Base-by-base conservation (phyloP, 1,140 invertebrate genomes). In the Pristionchus pacificus region DNA sequence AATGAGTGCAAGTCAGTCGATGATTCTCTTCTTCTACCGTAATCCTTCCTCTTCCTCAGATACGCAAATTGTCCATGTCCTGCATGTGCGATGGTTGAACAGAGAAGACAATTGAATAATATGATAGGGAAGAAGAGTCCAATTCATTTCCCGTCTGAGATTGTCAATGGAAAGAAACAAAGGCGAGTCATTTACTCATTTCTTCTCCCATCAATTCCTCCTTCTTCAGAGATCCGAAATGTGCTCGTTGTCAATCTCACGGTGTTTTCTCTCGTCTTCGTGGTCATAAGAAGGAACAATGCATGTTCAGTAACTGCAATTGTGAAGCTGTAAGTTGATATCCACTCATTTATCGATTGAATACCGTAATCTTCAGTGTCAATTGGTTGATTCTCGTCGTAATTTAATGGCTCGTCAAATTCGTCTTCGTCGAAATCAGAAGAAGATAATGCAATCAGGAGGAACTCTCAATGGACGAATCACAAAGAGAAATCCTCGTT, bases 401-500 rank as follows among this genome's bases (percentile, higher is more conserved):
- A 58, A 33, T 27, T 30, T 76, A 25, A 76, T 76, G 74, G 74
- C 74, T 25, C n/a, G 31, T 2, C 74, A 76, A 61, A 76, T 76
- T 31, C 69, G 71, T 27, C 61, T 76, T 15, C 67, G 74, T 10
- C 55, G 74, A 32, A 29, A 38, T 32, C 74, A 76, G 49, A 66
- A 76, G n/a, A n/a, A 24, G 55, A 55, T 33, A 60, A 19, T 3
- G 33, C 27, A 6, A 63, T 13, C 6, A 24, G n/a, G 13, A 49
- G 68, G 30, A 62, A 38, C 33, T 27, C 27, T 0, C 38, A 31
- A 14, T 31, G 27, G 1, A 60, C 60, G 3, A 1, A 68, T 60
- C 27, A 59, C 0, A 31, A n/a, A 49, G 19, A 10, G 6, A 49
- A 10, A 6, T 10, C 38, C 10, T 13, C 60, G 13, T 14, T 1